phyloP scores from a whole-genome alignment of 1,140 invertebrate species.

The Oryzaephilus surinamensis region DNA sequence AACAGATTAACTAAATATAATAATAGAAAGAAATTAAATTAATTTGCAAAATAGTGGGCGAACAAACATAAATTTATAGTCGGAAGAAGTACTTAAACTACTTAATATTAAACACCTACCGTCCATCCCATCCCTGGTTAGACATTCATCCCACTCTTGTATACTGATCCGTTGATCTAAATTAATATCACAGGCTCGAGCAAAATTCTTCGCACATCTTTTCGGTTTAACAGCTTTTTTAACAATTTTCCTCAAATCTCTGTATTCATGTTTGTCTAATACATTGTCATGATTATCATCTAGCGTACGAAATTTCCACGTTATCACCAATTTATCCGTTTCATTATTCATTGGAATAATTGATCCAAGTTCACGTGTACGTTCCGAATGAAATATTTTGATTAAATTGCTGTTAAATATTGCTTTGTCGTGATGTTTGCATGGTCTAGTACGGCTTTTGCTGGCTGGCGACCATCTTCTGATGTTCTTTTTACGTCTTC shows the following conservation, averaged over 20 bases:
- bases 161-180: constrained; percentile 56
- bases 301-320: constrained; percentile 80
- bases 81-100: constrained; percentile 4
- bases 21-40: too few relatives aligned
- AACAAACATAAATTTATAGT: constrained; percentile 9
- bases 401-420: constrained; percentile 74
- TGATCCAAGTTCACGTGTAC: constrained; percentile 40
- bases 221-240: constrained; percentile 79
- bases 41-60: constrained; percentile 11
- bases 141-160: constrained; percentile 74
- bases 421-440: constrained; percentile 59
- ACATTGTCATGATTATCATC: constrained; percentile 63
- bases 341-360: constrained; percentile 20
- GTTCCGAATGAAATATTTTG: constrained; percentile 72
- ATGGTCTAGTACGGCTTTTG: constrained; percentile 37
- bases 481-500: constrained; percentile 40
- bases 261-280: constrained; percentile 69
- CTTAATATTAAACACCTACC: constrained; percentile 34
- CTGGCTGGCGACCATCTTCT: constrained; percentile 14
- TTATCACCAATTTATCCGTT: constrained; percentile 43
- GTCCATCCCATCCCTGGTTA: constrained; percentile 53
- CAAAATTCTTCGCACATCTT: constrained; percentile 79
- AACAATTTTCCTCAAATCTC: constrained; percentile 65
- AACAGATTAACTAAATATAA: constrained; percentile 6
- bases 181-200: constrained; percentile 73